Base-by-base conservation (phyloP, 2,113 vertebrate genomes). In the Antigone vipio region DNA sequence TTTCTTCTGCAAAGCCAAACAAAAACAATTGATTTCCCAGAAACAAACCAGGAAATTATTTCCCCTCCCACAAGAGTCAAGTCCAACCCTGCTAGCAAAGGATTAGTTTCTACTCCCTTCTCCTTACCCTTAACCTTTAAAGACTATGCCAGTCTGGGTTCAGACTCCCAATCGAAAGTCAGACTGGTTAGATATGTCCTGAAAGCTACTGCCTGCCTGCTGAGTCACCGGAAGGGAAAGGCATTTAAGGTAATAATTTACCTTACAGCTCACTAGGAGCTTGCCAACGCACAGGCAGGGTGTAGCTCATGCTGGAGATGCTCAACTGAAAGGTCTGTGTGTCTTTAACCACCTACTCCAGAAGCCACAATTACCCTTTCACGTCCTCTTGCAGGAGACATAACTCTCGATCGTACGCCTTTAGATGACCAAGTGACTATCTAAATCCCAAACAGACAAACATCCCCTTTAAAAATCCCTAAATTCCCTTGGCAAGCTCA, bases 251-350 rank as follows among this genome's bases (percentile, higher is more conserved):
- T 17, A 40, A 45, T 72, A 13, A 82, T 78, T 95, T 4, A 52
- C 75, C 32, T 34, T 27, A 13, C 13, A 67, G 86, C 23, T 47
- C 60, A 60, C 26, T 10, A 35, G 50, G 50, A 92, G 73, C 12
- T 27, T 35, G 58, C 47, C 56, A 62, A 18, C 2, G 1, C 44
- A 14, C 27, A 11, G 50, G 50, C 55, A 56, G 34, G 12, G 56
- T 8, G 35, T 3, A 71, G 66, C 17, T 63, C 52, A 9, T 0
- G 0, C 19, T 77, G 64, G 24, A 82, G 77, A 60, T 1, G 4
- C 49, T 78, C 24, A 34, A 2, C 64, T 35, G 50, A 35, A 60
- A 74, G 83, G 32, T 55, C 68, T 32, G 9, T 1, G 34, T n/a
- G 30, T 4, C 26, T 62, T 35, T 23, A 44, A 2, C 4, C 71